These are phyloP conservation scores for Drosophila rellima DNA, from an alignment of 2,888 invertebrate genomes.

Conservation along the genomic window DNA sequence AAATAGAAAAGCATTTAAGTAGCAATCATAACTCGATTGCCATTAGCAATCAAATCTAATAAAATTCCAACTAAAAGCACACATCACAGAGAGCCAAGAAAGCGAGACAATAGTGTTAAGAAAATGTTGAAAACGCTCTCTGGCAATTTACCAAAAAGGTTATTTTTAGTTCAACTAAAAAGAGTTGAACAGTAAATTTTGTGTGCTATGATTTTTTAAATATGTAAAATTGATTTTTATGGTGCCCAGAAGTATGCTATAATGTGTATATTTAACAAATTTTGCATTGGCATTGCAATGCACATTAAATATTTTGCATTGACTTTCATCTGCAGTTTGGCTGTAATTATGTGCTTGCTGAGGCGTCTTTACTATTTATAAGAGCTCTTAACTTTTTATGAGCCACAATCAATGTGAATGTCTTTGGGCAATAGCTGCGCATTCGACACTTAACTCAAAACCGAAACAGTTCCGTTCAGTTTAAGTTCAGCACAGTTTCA, in stretches of 20 bases:
- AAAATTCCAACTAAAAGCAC: slow-evolving; percentile 65
- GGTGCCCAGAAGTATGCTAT: no score
- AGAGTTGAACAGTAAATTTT: not conserved
- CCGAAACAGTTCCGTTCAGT: slow-evolving; percentile 19
- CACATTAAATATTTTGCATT: slow-evolving; percentile 33
- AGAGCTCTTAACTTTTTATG: slow-evolving; percentile 64
- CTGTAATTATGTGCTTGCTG: slow-evolving; percentile 50
- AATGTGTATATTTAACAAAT: no score
- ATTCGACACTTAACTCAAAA: slow-evolving; percentile 40
- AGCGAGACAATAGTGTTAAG: slow-evolving; percentile 22
- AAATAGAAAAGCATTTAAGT: slow-evolving; percentile 62
- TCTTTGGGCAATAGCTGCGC: slow-evolving; percentile 31
- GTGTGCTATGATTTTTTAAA: not conserved
- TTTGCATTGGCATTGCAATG: slow-evolving; percentile 1
- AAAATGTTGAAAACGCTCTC: not conserved
- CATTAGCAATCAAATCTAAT: slow-evolving; percentile 62
- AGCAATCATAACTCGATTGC: slow-evolving; percentile 66
- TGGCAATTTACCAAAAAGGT: not conserved
- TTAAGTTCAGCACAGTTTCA: slow-evolving; percentile 1
- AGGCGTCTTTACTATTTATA: slow-evolving; percentile 23
- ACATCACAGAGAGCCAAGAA: slow-evolving; percentile 7
- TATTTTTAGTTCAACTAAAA: slow-evolving; percentile 22
- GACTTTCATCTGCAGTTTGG: slow-evolving; percentile 25
- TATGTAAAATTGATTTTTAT: no score
- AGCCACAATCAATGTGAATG: slow-evolving; percentile 61